Percentiles rank a stretch among this genome's conserved stretches.
Conservation (phyloP, 2,797 vertebrate genomes). For the Alauda arvensis region DNA sequence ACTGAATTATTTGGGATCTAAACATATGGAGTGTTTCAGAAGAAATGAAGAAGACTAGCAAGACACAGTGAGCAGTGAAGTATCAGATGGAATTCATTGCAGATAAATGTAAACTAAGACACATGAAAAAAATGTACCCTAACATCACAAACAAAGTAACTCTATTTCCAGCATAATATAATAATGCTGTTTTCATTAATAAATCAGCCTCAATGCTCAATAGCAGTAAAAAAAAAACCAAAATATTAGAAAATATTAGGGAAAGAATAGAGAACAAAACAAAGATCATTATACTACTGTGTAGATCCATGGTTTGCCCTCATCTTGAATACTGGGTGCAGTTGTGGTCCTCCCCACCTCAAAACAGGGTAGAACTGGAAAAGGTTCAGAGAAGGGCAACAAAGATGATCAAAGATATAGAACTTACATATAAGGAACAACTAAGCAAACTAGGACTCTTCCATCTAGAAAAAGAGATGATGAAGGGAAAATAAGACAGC, state of each 20-base stretch:
- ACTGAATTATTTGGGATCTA: conserved; percentile 1
- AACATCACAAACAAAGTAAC: neutral
- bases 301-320: conserved; percentile 62
- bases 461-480: conserved; percentile 51
- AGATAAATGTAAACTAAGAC: conserved; percentile 15
- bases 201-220: conserved; percentile 42
- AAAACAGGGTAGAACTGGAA: conserved; percentile 64
- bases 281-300: conserved; percentile 64
- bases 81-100: conserved; percentile 15
- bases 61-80: conserved; percentile 20
- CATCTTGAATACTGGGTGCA: conserved; percentile 62
- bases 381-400: conserved; percentile 60
- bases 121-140: conserved; percentile 25
- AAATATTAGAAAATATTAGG: conserved; percentile 60
- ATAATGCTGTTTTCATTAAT: conserved; percentile 46
- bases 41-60: conserved; percentile 20
- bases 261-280: conserved; percentile 54
- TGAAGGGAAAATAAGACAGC: conserved; percentile 34
- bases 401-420: conserved; percentile 59
- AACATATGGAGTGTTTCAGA: neutral
- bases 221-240: neutral
- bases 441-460: conserved; percentile 55
- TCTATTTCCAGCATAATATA: conserved; percentile 15
- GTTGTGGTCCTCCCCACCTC: conserved; percentile 60
- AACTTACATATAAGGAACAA: conserved; percentile 51